These are phyloP conservation scores for Zosterops lateralis DNA, from an alignment of 2,113 vertebrate species.

Conservation along the genomic window DNA sequence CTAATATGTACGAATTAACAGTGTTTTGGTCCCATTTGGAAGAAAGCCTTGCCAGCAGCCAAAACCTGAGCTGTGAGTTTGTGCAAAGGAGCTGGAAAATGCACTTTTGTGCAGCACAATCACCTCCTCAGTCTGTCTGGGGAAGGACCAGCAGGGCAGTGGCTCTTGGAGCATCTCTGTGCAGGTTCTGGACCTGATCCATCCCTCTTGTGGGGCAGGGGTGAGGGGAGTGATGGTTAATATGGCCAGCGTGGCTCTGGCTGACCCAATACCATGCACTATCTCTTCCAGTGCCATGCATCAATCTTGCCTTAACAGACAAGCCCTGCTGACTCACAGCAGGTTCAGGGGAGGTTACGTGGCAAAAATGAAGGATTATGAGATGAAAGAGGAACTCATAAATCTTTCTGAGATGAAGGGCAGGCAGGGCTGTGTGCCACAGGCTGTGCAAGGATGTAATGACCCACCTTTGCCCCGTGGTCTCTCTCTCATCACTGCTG, in stretches of 20 bases:
- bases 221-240: background rate
- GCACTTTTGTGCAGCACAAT: background rate
- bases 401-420: background rate
- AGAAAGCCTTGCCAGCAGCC: background rate
- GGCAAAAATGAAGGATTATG: background rate
- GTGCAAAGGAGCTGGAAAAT: background rate
- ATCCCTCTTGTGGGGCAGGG: background rate
- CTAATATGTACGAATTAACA: accelerated
- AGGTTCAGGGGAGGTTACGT: background rate
- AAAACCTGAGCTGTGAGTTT: accelerated
- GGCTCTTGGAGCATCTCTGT: background rate
- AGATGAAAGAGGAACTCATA: background rate
- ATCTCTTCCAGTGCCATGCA: background rate
- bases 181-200: background rate
- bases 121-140: background rate
- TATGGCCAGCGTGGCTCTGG: background rate
- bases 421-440: background rate
- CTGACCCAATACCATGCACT: background rate
- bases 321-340: background rate
- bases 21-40: background rate
- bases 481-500: background rate
- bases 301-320: background rate
- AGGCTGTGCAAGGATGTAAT: background rate
- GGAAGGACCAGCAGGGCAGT: background rate
- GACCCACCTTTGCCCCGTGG: background rate